A percentile compares a stretch with the other conserved stretches of the same genome.
Evolutionary conservation across 2,113 vertebrate genomes (phyloP).

Genomic region (Ifrita kowaldi): DNA sequence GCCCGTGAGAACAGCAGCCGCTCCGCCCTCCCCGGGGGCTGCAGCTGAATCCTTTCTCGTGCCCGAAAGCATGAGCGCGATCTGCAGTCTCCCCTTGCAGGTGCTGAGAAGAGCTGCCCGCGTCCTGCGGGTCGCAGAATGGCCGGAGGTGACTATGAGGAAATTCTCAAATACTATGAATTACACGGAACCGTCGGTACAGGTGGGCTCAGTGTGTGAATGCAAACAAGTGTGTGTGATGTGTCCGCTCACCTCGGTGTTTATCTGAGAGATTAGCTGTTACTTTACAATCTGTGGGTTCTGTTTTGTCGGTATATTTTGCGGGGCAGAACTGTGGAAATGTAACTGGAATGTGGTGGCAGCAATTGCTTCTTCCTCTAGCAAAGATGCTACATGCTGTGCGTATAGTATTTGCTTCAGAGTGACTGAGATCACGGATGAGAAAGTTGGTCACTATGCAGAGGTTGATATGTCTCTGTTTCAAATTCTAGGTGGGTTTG

Average conservation of each 20-base stretch:
- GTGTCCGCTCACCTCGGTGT: accelerated
- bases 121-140: not conserved
- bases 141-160: slow-evolving; percentile 63
- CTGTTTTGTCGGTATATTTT: accelerated
- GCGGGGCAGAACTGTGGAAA: not conserved
- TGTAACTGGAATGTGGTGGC: not conserved
- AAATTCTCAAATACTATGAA: slow-evolving; percentile 76
- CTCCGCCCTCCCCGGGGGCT: not conserved
- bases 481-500: slow-evolving; percentile 85
- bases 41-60: not conserved
- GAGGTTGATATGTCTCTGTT: not conserved
- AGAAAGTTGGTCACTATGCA: accelerated
- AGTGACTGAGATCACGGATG: accelerated
- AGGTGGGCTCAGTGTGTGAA: slow-evolving; percentile 36
- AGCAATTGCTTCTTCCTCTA: not conserved
- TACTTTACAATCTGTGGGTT: accelerated
- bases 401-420: accelerated
- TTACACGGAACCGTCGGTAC: slow-evolving; percentile 75
- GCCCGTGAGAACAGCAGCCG: not conserved
- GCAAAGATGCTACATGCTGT: accelerated
- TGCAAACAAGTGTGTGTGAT: too few species aligned
- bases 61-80: not conserved
- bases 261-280: too few species aligned
- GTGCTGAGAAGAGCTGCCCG: not conserved
- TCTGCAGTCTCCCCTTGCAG: not conserved